Evolutionary conservation across 2,113 vertebrate species (phyloP).

Genomic region (Nerophis lumbriciformis): DNA sequence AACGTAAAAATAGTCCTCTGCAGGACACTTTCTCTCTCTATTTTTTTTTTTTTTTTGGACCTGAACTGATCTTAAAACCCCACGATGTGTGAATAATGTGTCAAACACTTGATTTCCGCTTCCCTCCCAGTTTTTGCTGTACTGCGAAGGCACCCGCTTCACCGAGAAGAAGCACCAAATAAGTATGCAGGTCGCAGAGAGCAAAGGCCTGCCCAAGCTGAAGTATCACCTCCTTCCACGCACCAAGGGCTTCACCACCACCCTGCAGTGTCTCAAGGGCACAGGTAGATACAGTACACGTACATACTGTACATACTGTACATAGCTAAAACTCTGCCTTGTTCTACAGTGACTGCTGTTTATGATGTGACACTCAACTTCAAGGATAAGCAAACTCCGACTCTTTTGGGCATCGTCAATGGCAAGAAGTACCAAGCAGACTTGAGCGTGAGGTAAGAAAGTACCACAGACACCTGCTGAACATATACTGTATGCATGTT

Average conservation of each 20-base stretch:
- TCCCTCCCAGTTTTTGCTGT: conserved; percentile 83
- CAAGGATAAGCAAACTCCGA: conserved; percentile 90
- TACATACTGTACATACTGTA: too few species aligned
- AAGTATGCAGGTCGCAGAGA: conserved; percentile 95
- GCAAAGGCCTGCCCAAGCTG: conserved; percentile 89
- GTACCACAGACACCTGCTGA: not conserved
- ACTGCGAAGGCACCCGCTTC: conserved; percentile 96
- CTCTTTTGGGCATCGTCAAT: conserved; percentile 89
- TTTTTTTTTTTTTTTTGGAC: too few species aligned
- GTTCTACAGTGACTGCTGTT: conserved; percentile 80
- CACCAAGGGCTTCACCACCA: conserved; percentile 97
- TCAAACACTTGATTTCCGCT: not conserved
- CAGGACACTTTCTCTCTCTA: too few species aligned
- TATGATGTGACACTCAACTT: conserved; percentile 98
- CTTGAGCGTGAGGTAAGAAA: conserved; percentile 93
- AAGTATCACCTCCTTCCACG: conserved; percentile 94
- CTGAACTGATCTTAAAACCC: too few species aligned
- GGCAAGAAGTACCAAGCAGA: conserved; percentile 96
- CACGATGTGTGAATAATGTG: not conserved
- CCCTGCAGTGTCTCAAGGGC: conserved; percentile 90
- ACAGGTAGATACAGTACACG: conserved; percentile 69
- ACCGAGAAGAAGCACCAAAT: conserved; percentile 95
- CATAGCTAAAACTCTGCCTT: not conserved
- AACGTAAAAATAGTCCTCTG: too few species aligned
- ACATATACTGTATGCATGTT: too few species aligned